Percentiles rank a stretch among this genome's conserved stretches.
These are phyloP conservation scores for Steinernema hermaphroditum DNA, from an alignment of 2,888 invertebrate species.

Conservation along the genomic window DNA sequence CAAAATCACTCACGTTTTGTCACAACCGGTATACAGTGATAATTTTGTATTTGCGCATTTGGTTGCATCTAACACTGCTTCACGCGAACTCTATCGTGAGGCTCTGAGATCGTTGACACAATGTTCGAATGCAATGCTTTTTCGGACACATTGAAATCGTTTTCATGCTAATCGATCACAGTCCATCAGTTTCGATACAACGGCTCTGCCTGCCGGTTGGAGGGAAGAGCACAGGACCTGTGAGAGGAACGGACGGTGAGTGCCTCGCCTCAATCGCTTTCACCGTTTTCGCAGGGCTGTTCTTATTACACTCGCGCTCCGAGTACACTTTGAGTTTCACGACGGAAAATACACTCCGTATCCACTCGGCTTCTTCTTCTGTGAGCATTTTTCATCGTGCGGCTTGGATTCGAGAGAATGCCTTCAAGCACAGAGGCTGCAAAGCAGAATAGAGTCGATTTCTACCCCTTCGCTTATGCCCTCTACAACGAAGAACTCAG, in stretches of 20 bases:
- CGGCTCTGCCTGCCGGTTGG: neutral
- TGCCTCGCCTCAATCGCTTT: conserved; percentile 17
- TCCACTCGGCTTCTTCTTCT: neutral
- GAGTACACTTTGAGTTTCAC: neutral
- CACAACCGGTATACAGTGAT: too few relatives aligned
- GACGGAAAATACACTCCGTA: neutral
- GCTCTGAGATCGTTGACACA: too few relatives aligned
- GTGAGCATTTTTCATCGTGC: too few relatives aligned
- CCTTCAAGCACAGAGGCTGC: neutral
- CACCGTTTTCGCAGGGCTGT: conserved; percentile 1
- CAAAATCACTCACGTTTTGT: too few relatives aligned
- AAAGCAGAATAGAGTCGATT: conserved; percentile 41
- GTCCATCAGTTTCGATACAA: conserved; percentile 10
- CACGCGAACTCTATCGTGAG: too few relatives aligned
- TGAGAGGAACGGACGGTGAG: conserved; percentile 2
- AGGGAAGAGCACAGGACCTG: neutral
- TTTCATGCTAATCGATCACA: neutral
- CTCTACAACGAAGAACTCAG: conserved; percentile 52
- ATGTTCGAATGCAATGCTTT: too few relatives aligned
- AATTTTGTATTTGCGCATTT: too few relatives aligned
- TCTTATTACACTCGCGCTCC: conserved; percentile 16
- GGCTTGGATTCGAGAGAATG: neutral
- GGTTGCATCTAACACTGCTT: too few relatives aligned
- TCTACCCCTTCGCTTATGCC: conserved; percentile 66
- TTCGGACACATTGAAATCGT: too few relatives aligned